Conservation (phyloP, 2,113 vertebrate genomes). For the Neolamprologus tretocephalus region DNA sequence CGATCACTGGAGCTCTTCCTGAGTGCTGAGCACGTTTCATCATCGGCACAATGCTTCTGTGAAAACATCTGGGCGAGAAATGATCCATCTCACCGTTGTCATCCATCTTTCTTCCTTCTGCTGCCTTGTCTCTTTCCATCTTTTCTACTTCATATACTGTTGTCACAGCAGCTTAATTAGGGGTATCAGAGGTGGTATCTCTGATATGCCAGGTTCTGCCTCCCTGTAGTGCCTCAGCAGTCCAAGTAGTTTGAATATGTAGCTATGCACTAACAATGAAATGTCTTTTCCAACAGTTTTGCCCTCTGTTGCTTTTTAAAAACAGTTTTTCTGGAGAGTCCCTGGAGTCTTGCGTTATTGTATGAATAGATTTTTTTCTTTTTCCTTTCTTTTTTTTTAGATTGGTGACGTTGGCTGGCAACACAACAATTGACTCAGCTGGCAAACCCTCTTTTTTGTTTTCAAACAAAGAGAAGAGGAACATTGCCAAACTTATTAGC, state of each 20-base stretch:
- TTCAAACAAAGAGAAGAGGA: neutral
- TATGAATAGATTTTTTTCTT: neutral
- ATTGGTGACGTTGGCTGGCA: neutral
- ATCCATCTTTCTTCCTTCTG: slow-evolving; percentile 11
- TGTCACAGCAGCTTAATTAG: neutral
- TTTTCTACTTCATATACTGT: neutral
- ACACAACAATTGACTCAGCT: neutral
- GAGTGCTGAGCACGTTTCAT: neutral
- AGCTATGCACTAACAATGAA: neutral
- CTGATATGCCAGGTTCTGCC: neutral
- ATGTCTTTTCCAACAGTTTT: neutral
- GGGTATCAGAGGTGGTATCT: neutral
- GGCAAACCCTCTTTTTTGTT: neutral
- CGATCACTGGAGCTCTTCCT: neutral
- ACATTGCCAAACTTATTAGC: neutral
- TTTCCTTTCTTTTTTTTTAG: neutral
- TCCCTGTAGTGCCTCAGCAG: neutral
- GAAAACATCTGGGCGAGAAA: slow-evolving; percentile 34
- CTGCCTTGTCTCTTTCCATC: neutral
- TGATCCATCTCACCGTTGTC: neutral
- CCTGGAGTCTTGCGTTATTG: neutral
- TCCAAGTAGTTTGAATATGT: neutral
- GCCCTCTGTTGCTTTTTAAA: neutral
- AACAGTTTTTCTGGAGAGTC: neutral
- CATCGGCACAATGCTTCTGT: slow-evolving; percentile 3